Conservation (phyloP, 2,888 invertebrate genomes). For the Coecobrya sp. region DNA sequence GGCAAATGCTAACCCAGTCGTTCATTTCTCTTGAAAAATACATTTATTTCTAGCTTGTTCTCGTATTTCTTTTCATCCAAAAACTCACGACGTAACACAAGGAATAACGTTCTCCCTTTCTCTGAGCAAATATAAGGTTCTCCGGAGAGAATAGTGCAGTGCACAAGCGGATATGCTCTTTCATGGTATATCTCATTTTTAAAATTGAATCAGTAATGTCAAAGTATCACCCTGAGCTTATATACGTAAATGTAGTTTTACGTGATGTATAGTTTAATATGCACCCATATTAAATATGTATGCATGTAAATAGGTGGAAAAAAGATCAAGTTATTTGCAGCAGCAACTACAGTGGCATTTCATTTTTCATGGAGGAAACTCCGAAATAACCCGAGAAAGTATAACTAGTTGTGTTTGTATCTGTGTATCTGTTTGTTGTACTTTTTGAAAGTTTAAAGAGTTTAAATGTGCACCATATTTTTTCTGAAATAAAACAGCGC, state of each 20-base stretch:
- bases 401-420: not conserved
- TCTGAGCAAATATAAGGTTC: constrained; percentile 34
- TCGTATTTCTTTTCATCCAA: constrained; percentile 25
- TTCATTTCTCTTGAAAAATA: constrained; percentile 54
- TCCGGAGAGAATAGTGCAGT: not conserved
- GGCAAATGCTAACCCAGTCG: constrained; percentile 58
- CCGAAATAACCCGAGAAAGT: constrained; percentile 2
- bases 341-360: not conserved
- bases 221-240: constrained; percentile 24
- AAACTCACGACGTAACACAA: not conserved
- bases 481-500: constrained; percentile 49
- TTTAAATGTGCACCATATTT: constrained; percentile 45
- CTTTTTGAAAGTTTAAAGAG: constrained; percentile 35
- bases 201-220: constrained; percentile 39
- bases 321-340: constrained; percentile 21
- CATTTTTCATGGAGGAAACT: not conserved
- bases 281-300: constrained; percentile 11
- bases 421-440: not conserved
- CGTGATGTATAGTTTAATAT: not conserved
- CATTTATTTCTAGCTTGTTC: constrained; percentile 67
- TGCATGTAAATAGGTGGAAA: constrained; percentile 19
- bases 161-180: constrained; percentile 25
- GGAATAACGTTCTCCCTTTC: not conserved
- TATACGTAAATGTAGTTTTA: not conserved
- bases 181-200: constrained; percentile 30